Base-by-base conservation (phyloP, 1,140 invertebrate species). In the Drosophila guanche region DNA sequence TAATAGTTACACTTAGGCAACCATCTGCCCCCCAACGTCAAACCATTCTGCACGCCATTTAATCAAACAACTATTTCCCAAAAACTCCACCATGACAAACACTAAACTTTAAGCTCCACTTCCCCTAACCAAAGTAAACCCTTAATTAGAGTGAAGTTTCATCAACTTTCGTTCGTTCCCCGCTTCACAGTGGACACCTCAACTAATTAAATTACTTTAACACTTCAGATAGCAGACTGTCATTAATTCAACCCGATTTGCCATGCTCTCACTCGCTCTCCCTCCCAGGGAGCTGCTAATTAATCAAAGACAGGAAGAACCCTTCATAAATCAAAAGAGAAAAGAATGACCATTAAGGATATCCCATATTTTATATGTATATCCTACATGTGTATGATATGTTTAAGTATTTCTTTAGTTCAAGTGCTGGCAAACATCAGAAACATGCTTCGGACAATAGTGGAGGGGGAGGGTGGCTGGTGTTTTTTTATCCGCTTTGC, bases 381-480 rank as follows among this genome's bases (percentile, higher is more conserved):
- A 33, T 47, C 7, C 8, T 37, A 37, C 3, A 22, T 12, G 12
- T 37, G 10, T 37, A 12, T 4, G 33, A 33, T 33, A 37, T 12
- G 33, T 37, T 37, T 47, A 40, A 50, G 58, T 43, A 53, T 63
- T 52, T 52, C 33, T 60, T 73, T 50, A n/a, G 14, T 42, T 42
- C 70, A 63, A 68, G 62, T 56, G 54, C 59, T 57, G 60, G 41
- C 43, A 73, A 80, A 86, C 68, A 80, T 74, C 73, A 86, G 68
- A 86, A 85, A 85, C 76, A 85, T 85, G 80, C 67, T 76, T 86
- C 73, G 80, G 72, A 80, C 81, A 80, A 85, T 86, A 77, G 48
- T 47, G 46, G 41, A 41, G 42, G 37, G 33, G 8, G 42, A 46
- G 43, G 41, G 45, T 61, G 16, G 16, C 27, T 69, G 20, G 40